These are phyloP conservation scores for Tenebrosternarchus preto DNA, from an alignment of 2,113 vertebrate genomes.

Conservation along the genomic window DNA sequence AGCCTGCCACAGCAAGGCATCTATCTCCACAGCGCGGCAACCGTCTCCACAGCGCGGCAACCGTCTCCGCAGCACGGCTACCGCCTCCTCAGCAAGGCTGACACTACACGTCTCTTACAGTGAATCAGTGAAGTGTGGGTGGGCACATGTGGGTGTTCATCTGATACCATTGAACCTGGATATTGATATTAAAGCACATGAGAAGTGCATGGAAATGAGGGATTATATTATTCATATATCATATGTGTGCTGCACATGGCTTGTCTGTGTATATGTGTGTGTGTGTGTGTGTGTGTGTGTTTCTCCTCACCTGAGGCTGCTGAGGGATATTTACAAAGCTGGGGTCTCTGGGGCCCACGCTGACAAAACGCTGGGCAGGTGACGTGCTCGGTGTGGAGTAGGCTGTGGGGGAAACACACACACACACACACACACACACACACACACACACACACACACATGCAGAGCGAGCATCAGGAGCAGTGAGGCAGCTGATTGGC, in stretches of 20 bases:
- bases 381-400: constrained; percentile 99
- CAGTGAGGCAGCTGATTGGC: not conserved
- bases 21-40: too few relatives aligned
- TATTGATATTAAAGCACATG: too few relatives aligned
- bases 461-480: constrained; percentile 9
- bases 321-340: constrained; percentile 99
- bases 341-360: constrained; percentile 97
- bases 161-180: too few relatives aligned
- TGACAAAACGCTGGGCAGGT: constrained; percentile 99
- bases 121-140: too few relatives aligned
- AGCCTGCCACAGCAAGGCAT: too few relatives aligned
- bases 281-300: constrained; percentile 43
- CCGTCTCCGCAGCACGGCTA: too few relatives aligned
- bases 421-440: constrained; percentile 16
- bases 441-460: constrained; percentile 22
- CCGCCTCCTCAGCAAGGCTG: too few relatives aligned
- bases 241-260: not conserved
- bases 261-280: constrained; percentile 2
- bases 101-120: too few relatives aligned
- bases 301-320: constrained; percentile 96
- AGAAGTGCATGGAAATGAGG: not conserved
- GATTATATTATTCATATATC: not conserved
- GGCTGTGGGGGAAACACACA: constrained; percentile 79
- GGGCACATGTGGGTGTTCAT: too few relatives aligned
- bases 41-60: too few relatives aligned